phyloP scores from a whole-genome alignment of 2,888 invertebrate genomes.

The Nomada lathburiana region DNA sequence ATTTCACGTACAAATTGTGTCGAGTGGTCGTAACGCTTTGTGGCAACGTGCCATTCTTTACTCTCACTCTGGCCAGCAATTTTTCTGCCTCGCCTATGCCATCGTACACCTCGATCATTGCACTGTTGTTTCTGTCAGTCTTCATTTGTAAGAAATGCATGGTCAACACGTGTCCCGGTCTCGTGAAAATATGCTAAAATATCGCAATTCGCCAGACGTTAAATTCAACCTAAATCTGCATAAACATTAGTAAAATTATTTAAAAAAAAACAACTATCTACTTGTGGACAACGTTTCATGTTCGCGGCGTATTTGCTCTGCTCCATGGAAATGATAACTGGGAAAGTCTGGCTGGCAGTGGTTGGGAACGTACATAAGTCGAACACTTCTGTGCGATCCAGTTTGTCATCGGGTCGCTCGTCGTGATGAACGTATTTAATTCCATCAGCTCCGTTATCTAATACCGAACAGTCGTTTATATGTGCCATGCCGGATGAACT shows the following conservation, averaged over 20 bases:
- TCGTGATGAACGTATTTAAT: constrained; percentile 94
- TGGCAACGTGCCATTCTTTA: constrained; percentile 94
- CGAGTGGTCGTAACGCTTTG: constrained; percentile 94
- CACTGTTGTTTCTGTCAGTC: constrained; percentile 91
- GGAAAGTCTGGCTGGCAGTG: constrained; percentile 94
- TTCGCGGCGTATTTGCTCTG: constrained; percentile 91
- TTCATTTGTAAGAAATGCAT: constrained; percentile 93
- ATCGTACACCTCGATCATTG: constrained; percentile 91
- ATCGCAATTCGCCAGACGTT: background rate
- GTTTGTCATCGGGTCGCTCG: constrained; percentile 90
- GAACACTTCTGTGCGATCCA: constrained; percentile 91
- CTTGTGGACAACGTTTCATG: constrained; percentile 90
- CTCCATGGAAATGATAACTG: constrained; percentile 92
- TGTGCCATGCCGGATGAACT: constrained; percentile 93
- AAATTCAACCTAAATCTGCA: no score
- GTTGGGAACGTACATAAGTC: constrained; percentile 95
- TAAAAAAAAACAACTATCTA: constrained; percentile 65
- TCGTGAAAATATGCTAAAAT: constrained; percentile 89
- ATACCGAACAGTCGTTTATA: constrained; percentile 91
- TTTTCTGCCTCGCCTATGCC: constrained; percentile 90
- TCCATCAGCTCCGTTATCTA: constrained; percentile 96
- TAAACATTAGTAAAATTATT: no score
- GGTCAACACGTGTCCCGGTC: constrained; percentile 92
- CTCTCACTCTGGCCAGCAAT: constrained; percentile 89
- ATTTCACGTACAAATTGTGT: constrained; percentile 92